phyloP scores from a whole-genome alignment of 2,113 vertebrate genomes.

The Tetraodon nigroviridis region DNA sequence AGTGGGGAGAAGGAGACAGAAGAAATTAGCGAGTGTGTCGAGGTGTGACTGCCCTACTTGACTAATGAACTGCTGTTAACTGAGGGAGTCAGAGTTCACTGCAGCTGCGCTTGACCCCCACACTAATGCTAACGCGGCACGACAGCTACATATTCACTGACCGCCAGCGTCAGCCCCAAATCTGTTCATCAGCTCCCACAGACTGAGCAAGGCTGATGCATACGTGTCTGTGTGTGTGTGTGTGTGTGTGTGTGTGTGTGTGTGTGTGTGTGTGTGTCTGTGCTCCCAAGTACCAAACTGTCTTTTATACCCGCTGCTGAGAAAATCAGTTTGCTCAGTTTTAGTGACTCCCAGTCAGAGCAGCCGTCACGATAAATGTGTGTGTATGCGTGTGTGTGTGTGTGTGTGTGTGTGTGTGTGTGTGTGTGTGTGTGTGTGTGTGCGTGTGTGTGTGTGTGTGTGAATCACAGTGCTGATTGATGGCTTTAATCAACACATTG shows the following conservation, averaged over 20 bases:
- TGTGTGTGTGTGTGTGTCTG: conserved; percentile 1
- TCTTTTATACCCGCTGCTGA: too few species aligned
- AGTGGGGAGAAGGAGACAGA: conserved; percentile 34
- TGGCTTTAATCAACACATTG: too few species aligned
- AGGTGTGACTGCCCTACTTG: conserved; percentile 68
- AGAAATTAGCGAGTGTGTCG: conserved; percentile 61
- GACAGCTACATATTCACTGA: conserved; percentile 64
- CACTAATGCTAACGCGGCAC: conserved; percentile 61
- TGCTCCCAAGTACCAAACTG: too few species aligned
- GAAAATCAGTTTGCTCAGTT: too few species aligned
- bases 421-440: too few species aligned
- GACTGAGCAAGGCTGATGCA: conserved; percentile 19
- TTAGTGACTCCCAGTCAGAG: too few species aligned
- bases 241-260: conserved; percentile 7
- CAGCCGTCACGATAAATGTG: too few species aligned
- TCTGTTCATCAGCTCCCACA: conserved; percentile 55
- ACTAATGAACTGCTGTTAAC: conserved; percentile 68
- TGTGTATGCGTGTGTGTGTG: too few species aligned
- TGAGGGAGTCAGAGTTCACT: conserved; percentile 61
- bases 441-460: too few species aligned
- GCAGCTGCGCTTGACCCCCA: conserved; percentile 60
- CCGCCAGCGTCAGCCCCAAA: conserved; percentile 49
- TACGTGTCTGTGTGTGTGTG: conserved; percentile 1
- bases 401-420: too few species aligned
- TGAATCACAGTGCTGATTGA: too few species aligned